Evolutionary conservation across 1,140 invertebrate species (phyloP).

Genomic region (Trichonephila clavipes): DNA sequence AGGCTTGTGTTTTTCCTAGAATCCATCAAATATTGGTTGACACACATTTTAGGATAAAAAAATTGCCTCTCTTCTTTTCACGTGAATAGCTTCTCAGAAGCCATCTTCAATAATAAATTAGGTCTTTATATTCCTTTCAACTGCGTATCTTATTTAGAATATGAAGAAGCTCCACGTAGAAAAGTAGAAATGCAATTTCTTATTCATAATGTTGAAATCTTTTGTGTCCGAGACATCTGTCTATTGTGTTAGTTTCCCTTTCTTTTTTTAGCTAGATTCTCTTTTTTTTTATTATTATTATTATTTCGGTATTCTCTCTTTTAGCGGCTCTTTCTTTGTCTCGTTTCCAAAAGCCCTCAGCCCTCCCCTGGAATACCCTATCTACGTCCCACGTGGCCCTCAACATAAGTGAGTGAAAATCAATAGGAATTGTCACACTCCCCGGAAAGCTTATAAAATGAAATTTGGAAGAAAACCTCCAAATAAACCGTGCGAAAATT

Average conservation of each 20-base stretch:
- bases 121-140: slow-evolving; percentile 69
- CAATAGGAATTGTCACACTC: slow-evolving; percentile 45
- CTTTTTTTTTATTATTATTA: slow-evolving; percentile 35
- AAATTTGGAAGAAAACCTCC: background rate
- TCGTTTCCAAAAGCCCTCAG: slow-evolving; percentile 45
- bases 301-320: background rate
- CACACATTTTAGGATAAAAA: slow-evolving; percentile 42
- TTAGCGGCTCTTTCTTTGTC: slow-evolving; percentile 47
- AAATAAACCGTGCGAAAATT: too few species aligned
- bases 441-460: slow-evolving; percentile 31
- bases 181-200: slow-evolving; percentile 70
- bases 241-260: slow-evolving; percentile 42
- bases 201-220: slow-evolving; percentile 68
- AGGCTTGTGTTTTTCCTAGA: too few species aligned
- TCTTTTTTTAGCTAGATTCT: background rate
- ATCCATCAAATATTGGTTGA: slow-evolving; percentile 23
- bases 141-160: slow-evolving; percentile 64
- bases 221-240: slow-evolving; percentile 46
- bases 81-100: slow-evolving; percentile 45
- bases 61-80: slow-evolving; percentile 6
- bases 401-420: slow-evolving; percentile 13
- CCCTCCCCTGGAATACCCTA: background rate
- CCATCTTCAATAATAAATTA: slow-evolving; percentile 66
- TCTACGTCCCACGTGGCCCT: background rate
- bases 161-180: slow-evolving; percentile 60